phyloP scores from a whole-genome alignment of 2,797 vertebrate species.

The Alouatta caraya region DNA sequence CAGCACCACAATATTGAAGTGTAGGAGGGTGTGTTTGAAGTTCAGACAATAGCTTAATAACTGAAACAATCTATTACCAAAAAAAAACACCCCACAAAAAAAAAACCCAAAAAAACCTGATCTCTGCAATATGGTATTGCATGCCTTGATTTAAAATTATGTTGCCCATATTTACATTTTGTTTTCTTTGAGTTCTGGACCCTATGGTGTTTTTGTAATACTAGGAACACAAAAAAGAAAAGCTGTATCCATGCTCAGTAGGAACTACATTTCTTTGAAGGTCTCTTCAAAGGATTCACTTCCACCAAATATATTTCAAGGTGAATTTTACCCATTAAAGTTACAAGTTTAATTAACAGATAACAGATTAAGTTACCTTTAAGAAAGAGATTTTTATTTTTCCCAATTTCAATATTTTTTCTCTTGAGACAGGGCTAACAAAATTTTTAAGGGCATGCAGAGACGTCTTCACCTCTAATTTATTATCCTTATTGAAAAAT shows the following conservation, averaged over 20 bases:
- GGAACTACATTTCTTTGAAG: constrained; percentile 53
- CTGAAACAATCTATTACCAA: not conserved
- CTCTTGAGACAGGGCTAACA: constrained; percentile 39
- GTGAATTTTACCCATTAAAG: constrained; percentile 65
- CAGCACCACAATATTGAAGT: not conserved
- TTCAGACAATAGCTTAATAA: not conserved
- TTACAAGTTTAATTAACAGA: constrained; percentile 63
- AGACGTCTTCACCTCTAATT: constrained; percentile 43
- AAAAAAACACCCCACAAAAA: not conserved
- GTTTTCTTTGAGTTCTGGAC: constrained; percentile 9
- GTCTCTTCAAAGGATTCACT: constrained; percentile 57
- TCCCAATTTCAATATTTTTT: constrained; percentile 49
- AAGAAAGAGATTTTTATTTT: constrained; percentile 53
- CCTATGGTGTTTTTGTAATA: not conserved
- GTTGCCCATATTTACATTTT: constrained; percentile 14
- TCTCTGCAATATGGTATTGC: not conserved
- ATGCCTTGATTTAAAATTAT: not conserved
- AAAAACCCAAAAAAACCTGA: not conserved
- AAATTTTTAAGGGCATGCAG: constrained; percentile 61
- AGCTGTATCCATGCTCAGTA: not conserved
- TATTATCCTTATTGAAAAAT: constrained; percentile 53
- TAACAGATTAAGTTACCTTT: constrained; percentile 64
- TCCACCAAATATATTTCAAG: constrained; percentile 25
- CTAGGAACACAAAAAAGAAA: constrained; percentile 9
- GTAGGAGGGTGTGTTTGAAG: not conserved